Evolutionary conservation across 2,888 invertebrate species (phyloP).

Genomic region (Thera britannica): DNA sequence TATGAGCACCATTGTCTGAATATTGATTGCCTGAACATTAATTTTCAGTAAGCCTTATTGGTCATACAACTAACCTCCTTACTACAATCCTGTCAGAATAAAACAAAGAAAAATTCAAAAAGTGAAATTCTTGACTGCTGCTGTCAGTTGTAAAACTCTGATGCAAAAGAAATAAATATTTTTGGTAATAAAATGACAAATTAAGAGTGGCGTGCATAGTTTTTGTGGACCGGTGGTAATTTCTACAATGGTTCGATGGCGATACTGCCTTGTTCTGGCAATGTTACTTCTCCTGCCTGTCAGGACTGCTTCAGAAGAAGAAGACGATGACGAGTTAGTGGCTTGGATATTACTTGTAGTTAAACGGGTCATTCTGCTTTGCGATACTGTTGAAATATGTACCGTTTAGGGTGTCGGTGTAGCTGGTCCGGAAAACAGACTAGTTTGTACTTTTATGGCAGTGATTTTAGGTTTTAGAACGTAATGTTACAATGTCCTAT

Average conservation of each 20-base stretch:
- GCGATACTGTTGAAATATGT: neutral
- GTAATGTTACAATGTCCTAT: too few species aligned
- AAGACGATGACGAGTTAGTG: conserved; percentile 68
- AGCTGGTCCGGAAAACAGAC: too few species aligned
- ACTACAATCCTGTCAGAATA: conserved; percentile 35
- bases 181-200: conserved; percentile 74
- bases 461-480: too few species aligned
- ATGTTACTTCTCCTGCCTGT: conserved; percentile 66
- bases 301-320: conserved; percentile 54
- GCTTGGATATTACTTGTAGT: neutral
- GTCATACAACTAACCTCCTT: conserved; percentile 9
- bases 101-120: conserved; percentile 69
- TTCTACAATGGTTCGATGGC: conserved; percentile 73
- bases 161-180: conserved; percentile 50
- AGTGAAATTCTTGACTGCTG: conserved; percentile 62
- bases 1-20: too few species aligned
- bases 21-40: too few species aligned
- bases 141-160: conserved; percentile 64
- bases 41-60: too few species aligned
- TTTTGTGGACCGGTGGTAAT: conserved; percentile 43
- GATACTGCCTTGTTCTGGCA: conserved; percentile 65
- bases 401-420: too few species aligned
- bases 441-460: too few species aligned
- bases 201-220: conserved; percentile 61
- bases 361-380: neutral